A percentile compares a stretch with the other conserved stretches of the same genome.
Evolutionary conservation across 2,113 vertebrate species (phyloP).

Genomic region (Spheniscus mendiculus): DNA sequence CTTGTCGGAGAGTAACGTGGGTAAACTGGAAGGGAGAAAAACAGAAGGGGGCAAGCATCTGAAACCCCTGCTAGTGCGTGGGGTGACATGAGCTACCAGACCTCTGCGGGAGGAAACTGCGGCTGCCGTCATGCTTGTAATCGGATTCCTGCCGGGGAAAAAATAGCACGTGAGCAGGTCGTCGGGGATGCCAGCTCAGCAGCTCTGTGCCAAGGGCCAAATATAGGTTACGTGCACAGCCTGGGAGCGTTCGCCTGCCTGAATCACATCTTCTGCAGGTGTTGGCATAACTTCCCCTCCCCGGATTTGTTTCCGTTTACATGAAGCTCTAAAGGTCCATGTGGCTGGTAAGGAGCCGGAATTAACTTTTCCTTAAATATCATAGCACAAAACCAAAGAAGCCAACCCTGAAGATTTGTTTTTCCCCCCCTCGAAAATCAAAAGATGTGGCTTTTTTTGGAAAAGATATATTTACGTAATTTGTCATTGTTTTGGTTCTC

Average conservation of each 20-base stretch:
- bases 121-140: accelerated
- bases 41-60: not conserved
- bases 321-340: not conserved
- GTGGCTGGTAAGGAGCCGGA: not conserved
- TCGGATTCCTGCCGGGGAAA: not conserved
- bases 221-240: not conserved
- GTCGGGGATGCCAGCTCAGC: not conserved
- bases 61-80: not conserved
- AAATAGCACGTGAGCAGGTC: not conserved
- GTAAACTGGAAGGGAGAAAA: not conserved
- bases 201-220: not conserved
- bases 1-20: accelerated
- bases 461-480: not conserved
- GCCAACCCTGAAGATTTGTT: not conserved
- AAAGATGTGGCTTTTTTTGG: not conserved
- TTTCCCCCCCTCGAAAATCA: not conserved
- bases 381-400: not conserved
- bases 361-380: not conserved
- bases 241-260: not conserved
- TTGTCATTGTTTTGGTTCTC: not conserved
- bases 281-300: not conserved
- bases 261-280: not conserved
- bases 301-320: not conserved
- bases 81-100: not conserved
- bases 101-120: not conserved